phyloP scores from a whole-genome alignment of 2,888 invertebrate genomes.

The Eutolmus rufibarbis region DNA sequence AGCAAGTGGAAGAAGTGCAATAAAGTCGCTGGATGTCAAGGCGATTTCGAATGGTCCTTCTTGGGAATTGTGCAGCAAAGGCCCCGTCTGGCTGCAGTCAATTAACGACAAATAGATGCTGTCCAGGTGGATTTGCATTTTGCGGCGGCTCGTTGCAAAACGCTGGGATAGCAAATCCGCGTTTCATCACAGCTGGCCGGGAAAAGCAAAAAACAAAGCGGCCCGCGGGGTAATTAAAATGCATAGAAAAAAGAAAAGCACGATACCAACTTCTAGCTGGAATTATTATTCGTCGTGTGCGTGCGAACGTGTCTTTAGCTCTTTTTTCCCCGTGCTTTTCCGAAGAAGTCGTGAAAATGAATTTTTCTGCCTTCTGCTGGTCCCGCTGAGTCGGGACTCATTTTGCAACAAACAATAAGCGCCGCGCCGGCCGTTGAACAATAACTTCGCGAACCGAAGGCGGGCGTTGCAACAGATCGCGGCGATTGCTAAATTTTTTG shows the following conservation, averaged over 20 bases:
- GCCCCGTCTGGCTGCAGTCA: neutral
- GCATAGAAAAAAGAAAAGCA: neutral
- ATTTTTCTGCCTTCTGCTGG: neutral
- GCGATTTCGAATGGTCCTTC: neutral
- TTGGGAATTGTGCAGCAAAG: neutral
- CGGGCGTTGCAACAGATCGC: neutral
- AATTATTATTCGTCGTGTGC: slow-evolving; percentile 15
- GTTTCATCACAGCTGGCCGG: neutral
- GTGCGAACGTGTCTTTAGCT: slow-evolving; percentile 14
- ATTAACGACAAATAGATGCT: neutral
- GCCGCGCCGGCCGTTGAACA: neutral
- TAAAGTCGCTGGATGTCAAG: neutral
- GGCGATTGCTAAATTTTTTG: slow-evolving; percentile 1
- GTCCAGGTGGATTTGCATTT: slow-evolving; percentile 15
- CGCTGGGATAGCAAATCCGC: neutral
- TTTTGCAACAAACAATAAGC: neutral
- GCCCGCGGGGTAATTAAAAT: neutral
- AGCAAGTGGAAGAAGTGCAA: neutral
- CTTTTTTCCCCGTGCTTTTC: neutral
- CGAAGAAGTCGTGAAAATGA: slow-evolving; percentile 25
- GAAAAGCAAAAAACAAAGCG: neutral
- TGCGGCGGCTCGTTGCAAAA: neutral
- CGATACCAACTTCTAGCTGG: neutral
- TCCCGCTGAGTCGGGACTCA: neutral
- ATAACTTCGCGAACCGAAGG: neutral